Evolutionary conservation across 2,797 vertebrate species (phyloP).

Genomic region (Pampus argenteus): DNA sequence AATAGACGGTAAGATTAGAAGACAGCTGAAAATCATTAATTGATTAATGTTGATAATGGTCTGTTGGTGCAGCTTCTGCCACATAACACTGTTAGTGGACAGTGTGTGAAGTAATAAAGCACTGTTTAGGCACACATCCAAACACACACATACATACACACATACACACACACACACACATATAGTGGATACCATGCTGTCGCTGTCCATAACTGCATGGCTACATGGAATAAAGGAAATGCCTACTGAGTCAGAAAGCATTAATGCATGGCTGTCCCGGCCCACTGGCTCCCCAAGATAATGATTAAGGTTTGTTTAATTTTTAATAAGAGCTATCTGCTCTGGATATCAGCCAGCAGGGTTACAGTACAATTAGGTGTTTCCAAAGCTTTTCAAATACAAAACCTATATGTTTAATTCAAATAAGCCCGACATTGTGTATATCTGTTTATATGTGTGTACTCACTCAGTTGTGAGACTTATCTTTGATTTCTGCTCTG

Average conservation of each 20-base stretch:
- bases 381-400: slow-evolving; percentile 64
- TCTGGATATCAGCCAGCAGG: slow-evolving; percentile 79
- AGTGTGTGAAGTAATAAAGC: slow-evolving; percentile 6
- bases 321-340: slow-evolving; percentile 82
- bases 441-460: not conserved
- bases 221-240: slow-evolving; percentile 69
- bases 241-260: slow-evolving; percentile 74
- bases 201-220: slow-evolving; percentile 51
- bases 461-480: no score
- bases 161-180: not conserved
- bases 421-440: not conserved
- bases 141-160: not conserved
- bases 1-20: slow-evolving; percentile 61
- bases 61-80: slow-evolving; percentile 13
- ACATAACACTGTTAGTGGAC: slow-evolving; percentile 41
- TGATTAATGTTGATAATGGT: slow-evolving; percentile 51
- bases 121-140: not conserved
- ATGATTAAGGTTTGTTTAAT: slow-evolving; percentile 85
- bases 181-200: not conserved
- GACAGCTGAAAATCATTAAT: slow-evolving; percentile 56
- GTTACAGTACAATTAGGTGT: slow-evolving; percentile 70
- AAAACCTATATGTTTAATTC: slow-evolving; percentile 31
- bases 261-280: slow-evolving; percentile 72
- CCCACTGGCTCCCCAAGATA: slow-evolving; percentile 73
- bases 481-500: not conserved